A percentile compares a stretch with the other conserved stretches of the same genome.
Conservation (phyloP, 2,113 vertebrate species). For the Neogale vison region DNA sequence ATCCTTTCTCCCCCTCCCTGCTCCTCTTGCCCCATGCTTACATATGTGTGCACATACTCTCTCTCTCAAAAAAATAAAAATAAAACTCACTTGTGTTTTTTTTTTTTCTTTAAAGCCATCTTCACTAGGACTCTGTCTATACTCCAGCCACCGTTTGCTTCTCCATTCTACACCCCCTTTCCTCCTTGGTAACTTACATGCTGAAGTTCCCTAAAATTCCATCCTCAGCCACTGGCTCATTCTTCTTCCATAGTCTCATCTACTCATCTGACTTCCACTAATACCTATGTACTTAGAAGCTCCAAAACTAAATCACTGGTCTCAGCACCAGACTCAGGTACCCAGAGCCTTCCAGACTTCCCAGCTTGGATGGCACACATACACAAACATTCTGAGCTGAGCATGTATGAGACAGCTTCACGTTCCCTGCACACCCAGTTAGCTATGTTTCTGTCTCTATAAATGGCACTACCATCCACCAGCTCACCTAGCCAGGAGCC, state of each 20-base stretch:
- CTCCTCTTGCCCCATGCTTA: background rate
- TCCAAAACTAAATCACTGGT: background rate
- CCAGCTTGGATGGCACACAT: background rate
- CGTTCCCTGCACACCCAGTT: rapidly evolving
- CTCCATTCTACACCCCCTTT: background rate
- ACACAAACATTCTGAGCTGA: too few relatives aligned
- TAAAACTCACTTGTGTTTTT: background rate
- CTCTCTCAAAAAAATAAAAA: background rate
- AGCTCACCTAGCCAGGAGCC: background rate
- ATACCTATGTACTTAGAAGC: background rate
- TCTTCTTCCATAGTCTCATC: background rate
- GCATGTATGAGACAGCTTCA: background rate
- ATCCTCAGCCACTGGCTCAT: background rate
- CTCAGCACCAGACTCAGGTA: background rate
- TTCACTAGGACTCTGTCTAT: background rate
- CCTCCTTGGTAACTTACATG: background rate
- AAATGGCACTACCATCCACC: background rate
- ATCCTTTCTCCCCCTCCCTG: background rate
- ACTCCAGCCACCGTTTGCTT: background rate
- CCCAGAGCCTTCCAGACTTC: background rate
- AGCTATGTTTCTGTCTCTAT: background rate
- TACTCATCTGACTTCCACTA: background rate
- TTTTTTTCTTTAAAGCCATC: background rate
- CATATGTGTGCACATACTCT: background rate
- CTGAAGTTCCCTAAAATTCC: background rate